Base-by-base conservation (phyloP, 2,797 vertebrate species). In the Rhyacichthys aspro region DNA sequence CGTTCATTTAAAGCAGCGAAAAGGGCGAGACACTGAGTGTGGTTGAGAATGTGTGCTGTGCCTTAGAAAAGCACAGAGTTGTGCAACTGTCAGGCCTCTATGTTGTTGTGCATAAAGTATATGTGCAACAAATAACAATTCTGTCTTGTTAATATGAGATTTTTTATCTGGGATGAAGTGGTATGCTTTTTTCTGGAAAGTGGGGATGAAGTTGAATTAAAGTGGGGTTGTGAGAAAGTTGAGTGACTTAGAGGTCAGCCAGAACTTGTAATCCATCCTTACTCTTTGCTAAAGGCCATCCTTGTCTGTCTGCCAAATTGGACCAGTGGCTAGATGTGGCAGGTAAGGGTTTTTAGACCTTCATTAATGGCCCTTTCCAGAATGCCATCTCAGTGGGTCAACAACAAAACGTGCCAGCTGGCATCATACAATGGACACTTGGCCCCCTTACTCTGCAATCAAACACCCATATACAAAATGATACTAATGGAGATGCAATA, bases 31-130 rank as follows among this genome's bases (percentile, higher is more conserved):
- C 70, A 41, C 83, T 74, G 80, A 88, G 86, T 0, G 70, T 87
- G 86, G 89, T 85, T 88, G 86, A 88, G 86, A 84, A 70, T 65
- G 81, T 0, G 70, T 56, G n/a, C n/a, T n/a, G n/a, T n/a, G n/a
- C n/a, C n/a, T n/a, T n/a, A n/a, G n/a, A n/a, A n/a, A n/a, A n/a
- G n/a, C n/a, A n/a, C n/a, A n/a, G n/a, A n/a, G n/a, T n/a, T n/a
- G n/a, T n/a, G n/a, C n/a, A n/a, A n/a, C n/a, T n/a, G n/a, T n/a
- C n/a, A n/a, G n/a, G n/a, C n/a, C n/a, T n/a, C n/a, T 33, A n/a
- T 34, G 28, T 49, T 33, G 7, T 10, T 34, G 15, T 15, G 3
- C 15, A 36, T 36, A 32, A 28, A 16, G 9, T 36, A 50, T 37
- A 34, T 34, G 5, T 16, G 19, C n/a, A n/a, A n/a, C n/a, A 47